Evolutionary conservation across 2,113 vertebrate genomes (phyloP), one percentile per base, ranked within the genome.

Genomic region (Polyodon spathula): DNA sequence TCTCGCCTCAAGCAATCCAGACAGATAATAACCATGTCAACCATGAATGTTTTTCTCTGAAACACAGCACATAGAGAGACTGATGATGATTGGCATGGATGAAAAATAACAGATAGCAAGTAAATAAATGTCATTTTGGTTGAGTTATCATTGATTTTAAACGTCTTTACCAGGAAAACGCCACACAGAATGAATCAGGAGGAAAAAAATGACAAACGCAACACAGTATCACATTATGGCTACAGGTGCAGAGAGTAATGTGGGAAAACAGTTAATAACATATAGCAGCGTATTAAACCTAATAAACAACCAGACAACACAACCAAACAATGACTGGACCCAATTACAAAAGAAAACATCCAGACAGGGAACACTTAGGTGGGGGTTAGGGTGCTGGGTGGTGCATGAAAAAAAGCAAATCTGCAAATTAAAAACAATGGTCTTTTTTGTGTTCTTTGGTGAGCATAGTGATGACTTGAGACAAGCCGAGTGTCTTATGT

Each of bases 171-270:
- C 27, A 27, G 27, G 27, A 27, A 27, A 27, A 27, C 27, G 27
- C 3, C 8, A 14, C 15, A 6, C 48, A 50, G 48, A 14, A 14
- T n/a, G 73, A 27, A 27, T 27, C 3, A 27, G 81, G 79, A 73
- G 66, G 70, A 74, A 84, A 81, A 78, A 81, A 73, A 81, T 84
- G 84, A 83, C 84, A 87, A 87, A 82, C 80, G 81, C 78, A 84
- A 83, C 79, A 86, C 75, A 69, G 77, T 74, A 74, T 66, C 50
- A 40, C 27, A 42, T 50, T 60, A 72, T 16, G 72, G 73, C 68
- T 86, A 86, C 84, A 88, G 86, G 84, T 88, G 86, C 83, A 75
- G 46, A 50, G 27, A 27, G 68, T 72, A 78, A 81, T 73, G 82
- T 87, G 82, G 84, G 84, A 88, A 88, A 88, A 79, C 77, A 64